Evolutionary conservation across 1,140 invertebrate genomes (phyloP), one percentile per base, ranked within the genome.

Genomic region (Dreissena rostriformis): DNA sequence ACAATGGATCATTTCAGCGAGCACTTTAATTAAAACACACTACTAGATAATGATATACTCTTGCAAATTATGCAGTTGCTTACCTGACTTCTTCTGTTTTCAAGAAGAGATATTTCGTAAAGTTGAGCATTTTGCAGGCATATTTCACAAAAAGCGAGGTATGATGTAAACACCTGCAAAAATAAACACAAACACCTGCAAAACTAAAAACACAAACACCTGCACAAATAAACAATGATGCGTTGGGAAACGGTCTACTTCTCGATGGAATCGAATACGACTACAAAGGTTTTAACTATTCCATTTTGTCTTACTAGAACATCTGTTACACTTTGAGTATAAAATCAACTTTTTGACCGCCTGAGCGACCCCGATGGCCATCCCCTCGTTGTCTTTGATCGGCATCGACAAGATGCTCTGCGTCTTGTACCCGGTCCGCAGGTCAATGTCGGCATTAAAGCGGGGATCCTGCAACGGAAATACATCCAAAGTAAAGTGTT

Each of bases 61-160:
- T 39, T 39, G 2, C 39, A 5, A 39, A 5, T 39, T 2, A 39
- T 8, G 39, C 39, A 39, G 8, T 39, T 39, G 39, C 65, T 51
- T 91, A 96, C 96, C 95, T 99, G 98, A 95, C 99, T 99, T 89
- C 97, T 95, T 88, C 97, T 96, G 92, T 98, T 98, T 92, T 99
- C 98, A 83, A 97, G 95, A 15, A 98, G 96, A 28, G 98, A 99
- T 82, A 97, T 96, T 94, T 99, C 97, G 93, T 99, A 99, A 4
- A 99, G 95, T 93, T 99, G 98, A 65, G 98, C 98, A 94, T 99
- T 99, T 94, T 98, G 98, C 88, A 99, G 97, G 11, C 98, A 98
- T 86, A 99, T 99, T 7, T 98, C 98, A 93, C 98, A 99, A 93
- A 99, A 99, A 8, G 97, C 98, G 22, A 99, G 94, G 93, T 99